Conservation (phyloP, 2,113 vertebrate species). For the Heloderma charlesbogerti region DNA sequence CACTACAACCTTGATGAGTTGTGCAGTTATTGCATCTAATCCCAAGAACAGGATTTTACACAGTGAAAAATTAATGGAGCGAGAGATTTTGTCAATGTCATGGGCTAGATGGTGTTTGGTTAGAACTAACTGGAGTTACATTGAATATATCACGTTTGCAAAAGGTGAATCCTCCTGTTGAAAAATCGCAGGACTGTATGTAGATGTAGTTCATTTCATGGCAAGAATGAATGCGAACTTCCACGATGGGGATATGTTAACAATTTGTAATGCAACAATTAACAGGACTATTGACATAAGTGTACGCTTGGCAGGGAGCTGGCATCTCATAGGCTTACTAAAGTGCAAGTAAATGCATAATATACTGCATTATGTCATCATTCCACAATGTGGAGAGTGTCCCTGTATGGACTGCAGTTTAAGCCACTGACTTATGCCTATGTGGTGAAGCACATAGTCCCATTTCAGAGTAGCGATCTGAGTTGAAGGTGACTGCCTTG, state of each 20-base stretch:
- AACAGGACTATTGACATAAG: slow-evolving; percentile 88
- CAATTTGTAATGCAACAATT: slow-evolving; percentile 87
- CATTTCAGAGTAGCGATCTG: not conserved
- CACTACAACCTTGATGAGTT: slow-evolving; percentile 26
- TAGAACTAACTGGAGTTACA: slow-evolving; percentile 24
- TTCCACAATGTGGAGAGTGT: slow-evolving; percentile 59
- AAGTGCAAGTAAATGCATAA: slow-evolving; percentile 63
- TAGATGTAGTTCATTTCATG: slow-evolving; percentile 64
- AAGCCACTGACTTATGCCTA: not conserved
- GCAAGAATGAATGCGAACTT: slow-evolving; percentile 73
- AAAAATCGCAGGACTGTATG: slow-evolving; percentile 24
- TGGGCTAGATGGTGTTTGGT: slow-evolving; percentile 17
- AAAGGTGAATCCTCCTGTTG: slow-evolving; percentile 61
- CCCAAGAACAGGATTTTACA: not conserved
- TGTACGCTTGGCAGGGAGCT: slow-evolving; percentile 79
- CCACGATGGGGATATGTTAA: slow-evolving; percentile 74
- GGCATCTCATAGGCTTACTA: slow-evolving; percentile 76
- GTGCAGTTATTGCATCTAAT: not conserved
- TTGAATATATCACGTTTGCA: slow-evolving; percentile 54
- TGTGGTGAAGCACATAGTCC: slow-evolving; percentile 14
- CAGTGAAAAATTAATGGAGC: not conserved
- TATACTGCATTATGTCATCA: slow-evolving; percentile 48
- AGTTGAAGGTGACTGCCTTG: slow-evolving; percentile 5
- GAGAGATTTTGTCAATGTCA: fast-evolving
- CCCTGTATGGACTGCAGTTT: slow-evolving; percentile 45